Evolutionary conservation across 2,888 invertebrate species (phyloP).

Genomic region (Leucoptera coffeella): DNA sequence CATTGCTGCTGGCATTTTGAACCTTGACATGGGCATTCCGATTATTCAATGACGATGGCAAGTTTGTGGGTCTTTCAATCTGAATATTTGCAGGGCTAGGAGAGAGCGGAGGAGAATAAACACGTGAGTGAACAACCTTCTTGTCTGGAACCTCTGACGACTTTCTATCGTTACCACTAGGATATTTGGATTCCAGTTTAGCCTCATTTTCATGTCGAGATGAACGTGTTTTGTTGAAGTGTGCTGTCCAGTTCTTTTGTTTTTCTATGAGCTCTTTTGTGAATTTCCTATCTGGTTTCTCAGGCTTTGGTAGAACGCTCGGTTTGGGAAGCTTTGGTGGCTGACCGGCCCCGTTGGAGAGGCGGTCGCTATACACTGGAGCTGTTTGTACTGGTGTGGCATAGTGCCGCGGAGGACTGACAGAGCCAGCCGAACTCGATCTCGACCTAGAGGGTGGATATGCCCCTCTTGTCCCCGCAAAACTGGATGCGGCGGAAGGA

Average conservation of each 20-base stretch:
- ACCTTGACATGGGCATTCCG: too few species aligned
- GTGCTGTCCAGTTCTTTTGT: constrained; percentile 88
- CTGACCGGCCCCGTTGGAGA: constrained; percentile 38
- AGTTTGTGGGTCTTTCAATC: constrained; percentile 30
- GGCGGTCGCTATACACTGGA: constrained; percentile 29
- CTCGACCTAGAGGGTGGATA: constrained; percentile 54
- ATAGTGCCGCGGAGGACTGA: constrained; percentile 50
- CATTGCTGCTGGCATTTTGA: too few species aligned
- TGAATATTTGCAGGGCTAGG: constrained; percentile 56
- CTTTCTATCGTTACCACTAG: constrained; percentile 26
- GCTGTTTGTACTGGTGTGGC: constrained; percentile 29
- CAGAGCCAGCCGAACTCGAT: constrained; percentile 63
- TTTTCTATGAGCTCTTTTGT: constrained; percentile 85
- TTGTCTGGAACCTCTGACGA: constrained; percentile 29
- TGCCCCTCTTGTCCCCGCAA: constrained; percentile 43
- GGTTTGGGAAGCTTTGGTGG: constrained; percentile 47
- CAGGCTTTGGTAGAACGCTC: constrained; percentile 64
- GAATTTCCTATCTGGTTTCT: constrained; percentile 77
- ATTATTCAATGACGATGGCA: constrained; percentile 30
- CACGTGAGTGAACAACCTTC: constrained; percentile 34
- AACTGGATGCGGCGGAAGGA: constrained; percentile 49
- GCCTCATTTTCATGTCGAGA: constrained; percentile 24
- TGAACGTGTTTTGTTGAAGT: constrained; percentile 74
- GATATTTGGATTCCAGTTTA: constrained; percentile 23
- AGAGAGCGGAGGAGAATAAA: constrained; percentile 46